Percentiles rank a stretch among this genome's conserved stretches.
phyloP scores from a whole-genome alignment of 2,888 invertebrate genomes.

The Liodrosophila aerea region DNA sequence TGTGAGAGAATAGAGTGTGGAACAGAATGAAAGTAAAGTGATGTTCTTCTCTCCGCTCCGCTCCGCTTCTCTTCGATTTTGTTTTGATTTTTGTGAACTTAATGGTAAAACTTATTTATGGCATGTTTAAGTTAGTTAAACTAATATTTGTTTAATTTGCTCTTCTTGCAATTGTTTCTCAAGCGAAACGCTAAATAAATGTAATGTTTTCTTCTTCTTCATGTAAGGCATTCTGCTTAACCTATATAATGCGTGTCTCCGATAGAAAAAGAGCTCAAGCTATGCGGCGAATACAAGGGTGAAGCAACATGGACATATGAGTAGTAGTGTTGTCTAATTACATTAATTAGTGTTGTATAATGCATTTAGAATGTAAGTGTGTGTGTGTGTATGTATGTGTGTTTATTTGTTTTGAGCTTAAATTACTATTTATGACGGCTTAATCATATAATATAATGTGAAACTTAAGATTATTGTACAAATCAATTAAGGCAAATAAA shows the following conservation, averaged over 20 bases:
- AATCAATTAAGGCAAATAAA: constrained; percentile 13
- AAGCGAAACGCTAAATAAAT: constrained; percentile 61
- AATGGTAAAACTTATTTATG: constrained; percentile 67
- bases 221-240: constrained; percentile 55
- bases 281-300: constrained; percentile 40
- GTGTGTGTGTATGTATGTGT: no score
- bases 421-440: constrained; percentile 46
- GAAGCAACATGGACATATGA: constrained; percentile 51
- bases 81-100: no score
- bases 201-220: constrained; percentile 45
- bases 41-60: no score
- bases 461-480: constrained; percentile 2
- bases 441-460: constrained; percentile 46
- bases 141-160: constrained; percentile 39
- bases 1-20: constrained; percentile 1
- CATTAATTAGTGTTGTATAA: constrained; percentile 6
- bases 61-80: no score
- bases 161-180: constrained; percentile 19
- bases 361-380: constrained; percentile 5
- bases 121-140: constrained; percentile 75
- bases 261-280: constrained; percentile 31
- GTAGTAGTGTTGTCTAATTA: constrained; percentile 17
- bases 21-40: not conserved
- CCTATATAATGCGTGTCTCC: constrained; percentile 21
- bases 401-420: constrained; percentile 48